A percentile compares a stretch with the other conserved stretches of the same genome.
Evolutionary conservation across 2,797 vertebrate genomes (phyloP).

Genomic region (Luscinia luscinia): DNA sequence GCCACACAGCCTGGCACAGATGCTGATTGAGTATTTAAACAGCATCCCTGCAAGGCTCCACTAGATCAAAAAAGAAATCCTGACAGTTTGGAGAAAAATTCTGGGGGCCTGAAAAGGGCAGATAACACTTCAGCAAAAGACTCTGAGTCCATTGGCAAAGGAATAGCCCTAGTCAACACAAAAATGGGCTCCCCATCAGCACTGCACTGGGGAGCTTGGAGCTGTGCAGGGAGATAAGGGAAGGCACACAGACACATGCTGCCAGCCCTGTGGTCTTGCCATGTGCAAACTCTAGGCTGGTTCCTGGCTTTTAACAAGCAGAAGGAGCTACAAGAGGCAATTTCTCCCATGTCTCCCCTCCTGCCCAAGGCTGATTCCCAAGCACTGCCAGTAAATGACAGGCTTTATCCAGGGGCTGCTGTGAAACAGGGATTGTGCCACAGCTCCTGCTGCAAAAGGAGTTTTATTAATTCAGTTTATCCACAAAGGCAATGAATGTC

Average conservation of each 20-base stretch:
- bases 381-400: not conserved
- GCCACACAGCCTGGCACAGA: not conserved
- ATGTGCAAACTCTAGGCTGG: not conserved
- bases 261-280: not conserved
- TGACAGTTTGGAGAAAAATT: not conserved
- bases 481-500: not conserved
- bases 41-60: not conserved
- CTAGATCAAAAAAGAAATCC: not conserved
- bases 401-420: not conserved
- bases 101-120: not conserved
- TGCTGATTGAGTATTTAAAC: not conserved
- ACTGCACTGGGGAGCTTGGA: not conserved
- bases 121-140: constrained; percentile 34
- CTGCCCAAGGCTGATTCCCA: not conserved
- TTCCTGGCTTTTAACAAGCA: constrained; percentile 3
- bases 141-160: not conserved
- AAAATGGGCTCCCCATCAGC: not conserved
- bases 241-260: not conserved
- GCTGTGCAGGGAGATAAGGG: constrained; percentile 21
- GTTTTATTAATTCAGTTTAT: not conserved
- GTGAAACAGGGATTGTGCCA: not conserved
- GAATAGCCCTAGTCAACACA: not conserved
- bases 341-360: not conserved
- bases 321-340: not conserved
- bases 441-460: not conserved